Conservation (phyloP, 2,113 vertebrate genomes). For the Hemibagrus wyckioides region DNA sequence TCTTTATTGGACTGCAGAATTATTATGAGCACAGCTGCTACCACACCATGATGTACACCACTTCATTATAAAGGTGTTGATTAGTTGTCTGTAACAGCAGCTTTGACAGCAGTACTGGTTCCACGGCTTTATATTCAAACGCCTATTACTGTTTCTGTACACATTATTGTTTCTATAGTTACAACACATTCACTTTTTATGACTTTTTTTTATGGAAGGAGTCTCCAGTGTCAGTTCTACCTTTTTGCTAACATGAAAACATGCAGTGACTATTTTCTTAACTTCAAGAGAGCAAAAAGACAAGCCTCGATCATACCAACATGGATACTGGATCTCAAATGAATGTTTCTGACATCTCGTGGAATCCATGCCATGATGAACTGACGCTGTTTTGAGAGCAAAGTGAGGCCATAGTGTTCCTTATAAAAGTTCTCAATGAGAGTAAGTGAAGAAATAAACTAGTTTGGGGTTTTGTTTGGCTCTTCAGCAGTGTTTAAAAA, state of each 20-base stretch:
- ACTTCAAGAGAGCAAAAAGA: background rate
- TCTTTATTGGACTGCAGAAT: background rate
- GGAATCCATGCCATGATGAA: background rate
- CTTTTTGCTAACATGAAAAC: too few relatives aligned
- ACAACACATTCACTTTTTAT: background rate
- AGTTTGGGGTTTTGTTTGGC: background rate
- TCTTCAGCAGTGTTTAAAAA: background rate
- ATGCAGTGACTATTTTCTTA: background rate
- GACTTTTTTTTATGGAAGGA: background rate
- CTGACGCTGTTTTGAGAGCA: background rate
- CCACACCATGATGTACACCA: too few relatives aligned
- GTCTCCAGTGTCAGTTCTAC: background rate
- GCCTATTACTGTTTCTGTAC: background rate
- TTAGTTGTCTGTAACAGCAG: background rate
- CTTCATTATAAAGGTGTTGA: too few relatives aligned
- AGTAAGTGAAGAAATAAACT: too few relatives aligned
- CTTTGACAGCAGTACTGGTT: background rate
- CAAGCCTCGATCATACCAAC: background rate
- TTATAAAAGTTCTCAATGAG: too few relatives aligned
- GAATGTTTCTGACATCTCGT: background rate
- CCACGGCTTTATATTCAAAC: background rate
- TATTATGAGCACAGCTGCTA: background rate
- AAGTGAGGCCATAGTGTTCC: background rate
- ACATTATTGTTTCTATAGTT: background rate
- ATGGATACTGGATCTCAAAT: background rate